A percentile compares a stretch with the other conserved stretches of the same genome.
Evolutionary conservation across 2,113 vertebrate species (phyloP).

Genomic region (Eulacestoma nigropectus): DNA sequence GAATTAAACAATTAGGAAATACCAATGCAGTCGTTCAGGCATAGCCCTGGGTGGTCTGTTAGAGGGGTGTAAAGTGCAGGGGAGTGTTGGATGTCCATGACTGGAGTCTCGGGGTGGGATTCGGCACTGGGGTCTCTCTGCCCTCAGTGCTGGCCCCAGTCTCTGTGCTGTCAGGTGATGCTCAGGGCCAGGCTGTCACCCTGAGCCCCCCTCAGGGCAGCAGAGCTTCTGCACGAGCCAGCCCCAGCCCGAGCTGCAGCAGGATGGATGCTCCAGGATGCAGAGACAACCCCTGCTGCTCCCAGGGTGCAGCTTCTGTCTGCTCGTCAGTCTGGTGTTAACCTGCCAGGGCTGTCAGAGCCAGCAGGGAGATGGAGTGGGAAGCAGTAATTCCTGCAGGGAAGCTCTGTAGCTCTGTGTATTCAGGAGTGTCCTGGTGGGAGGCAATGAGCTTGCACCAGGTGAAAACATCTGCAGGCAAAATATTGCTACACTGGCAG

Average conservation of each 20-base stretch:
- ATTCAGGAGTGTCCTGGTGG: not conserved
- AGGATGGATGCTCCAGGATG: not conserved
- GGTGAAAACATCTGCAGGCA: not conserved
- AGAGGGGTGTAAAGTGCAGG: not conserved
- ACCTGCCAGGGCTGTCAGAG: not conserved
- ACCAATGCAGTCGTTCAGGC: not conserved
- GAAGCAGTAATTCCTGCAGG: not conserved
- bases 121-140: not conserved
- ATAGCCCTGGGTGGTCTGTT: not conserved
- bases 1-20: not conserved
- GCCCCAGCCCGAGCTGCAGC: not conserved
- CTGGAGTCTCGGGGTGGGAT: not conserved
- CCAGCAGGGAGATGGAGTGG: not conserved
- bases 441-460: fast-evolving
- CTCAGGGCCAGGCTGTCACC: not conserved
- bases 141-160: not conserved
- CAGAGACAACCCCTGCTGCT: not conserved
- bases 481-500: not conserved
- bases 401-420: not conserved
- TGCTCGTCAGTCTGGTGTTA: not conserved
- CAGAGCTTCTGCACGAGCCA: not conserved
- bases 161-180: not conserved
- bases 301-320: not conserved
- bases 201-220: not conserved
- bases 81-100: not conserved